These are phyloP conservation scores for Ctenodactylus gundi DNA, from an alignment of 2,113 vertebrate genomes.

Conservation along the genomic window DNA sequence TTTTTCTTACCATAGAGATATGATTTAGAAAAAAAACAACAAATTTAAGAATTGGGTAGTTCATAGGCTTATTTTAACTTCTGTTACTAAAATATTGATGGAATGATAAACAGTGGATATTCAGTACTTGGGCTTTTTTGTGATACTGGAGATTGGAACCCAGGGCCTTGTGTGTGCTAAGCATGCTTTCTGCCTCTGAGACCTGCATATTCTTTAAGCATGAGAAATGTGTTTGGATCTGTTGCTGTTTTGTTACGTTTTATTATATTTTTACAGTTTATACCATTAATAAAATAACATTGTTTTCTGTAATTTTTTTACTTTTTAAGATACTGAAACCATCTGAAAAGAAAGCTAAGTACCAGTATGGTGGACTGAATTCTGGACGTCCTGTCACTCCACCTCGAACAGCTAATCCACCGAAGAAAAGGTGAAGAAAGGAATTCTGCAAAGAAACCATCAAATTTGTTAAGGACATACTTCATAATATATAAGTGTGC, in stretches of 20 bases:
- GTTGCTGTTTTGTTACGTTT: neutral
- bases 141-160: neutral
- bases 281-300: slow-evolving; percentile 49
- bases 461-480: slow-evolving; percentile 89
- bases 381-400: slow-evolving; percentile 94
- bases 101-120: neutral
- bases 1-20: neutral
- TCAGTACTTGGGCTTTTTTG: neutral
- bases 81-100: neutral
- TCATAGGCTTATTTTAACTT: neutral
- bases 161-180: neutral
- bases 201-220: neutral
- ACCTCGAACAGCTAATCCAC: slow-evolving; percentile 94
- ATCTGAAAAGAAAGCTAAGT: slow-evolving; percentile 97
- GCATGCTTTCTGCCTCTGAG: neutral
- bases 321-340: slow-evolving; percentile 93
- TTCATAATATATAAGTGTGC: slow-evolving; percentile 90
- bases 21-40: neutral
- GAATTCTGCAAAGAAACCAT: slow-evolving; percentile 80
- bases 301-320: slow-evolving; percentile 59
- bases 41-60: neutral
- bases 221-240: slow-evolving; percentile 6
- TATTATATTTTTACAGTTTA: neutral
- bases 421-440: slow-evolving; percentile 96
- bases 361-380: slow-evolving; percentile 95